phyloP scores from a whole-genome alignment of 2,113 vertebrate genomes.

The Vidua macroura region DNA sequence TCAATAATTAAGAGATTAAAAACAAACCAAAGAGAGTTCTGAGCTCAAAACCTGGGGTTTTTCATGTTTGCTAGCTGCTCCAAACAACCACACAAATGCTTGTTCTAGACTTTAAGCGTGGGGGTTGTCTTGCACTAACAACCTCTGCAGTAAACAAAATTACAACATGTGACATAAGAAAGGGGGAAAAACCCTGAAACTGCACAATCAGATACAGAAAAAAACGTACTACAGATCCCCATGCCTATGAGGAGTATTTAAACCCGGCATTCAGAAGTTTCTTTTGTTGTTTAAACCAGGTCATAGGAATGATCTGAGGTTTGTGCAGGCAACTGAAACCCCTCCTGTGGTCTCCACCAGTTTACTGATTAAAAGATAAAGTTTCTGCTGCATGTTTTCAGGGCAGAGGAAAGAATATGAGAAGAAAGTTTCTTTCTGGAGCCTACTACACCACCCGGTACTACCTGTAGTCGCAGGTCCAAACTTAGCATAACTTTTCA shows the following conservation, averaged over 20 bases:
- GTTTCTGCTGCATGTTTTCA: background rate
- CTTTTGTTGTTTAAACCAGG: background rate
- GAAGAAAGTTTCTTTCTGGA: background rate
- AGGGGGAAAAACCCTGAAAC: accelerated
- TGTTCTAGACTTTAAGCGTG: background rate
- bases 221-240: background rate
- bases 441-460: background rate
- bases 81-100: background rate
- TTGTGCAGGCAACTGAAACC: background rate
- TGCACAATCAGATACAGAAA: background rate
- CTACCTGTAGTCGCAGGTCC: background rate
- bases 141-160: background rate
- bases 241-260: background rate
- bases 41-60: background rate
- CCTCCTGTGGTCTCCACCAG: background rate
- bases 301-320: background rate
- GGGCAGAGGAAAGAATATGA: background rate
- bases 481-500: background rate
- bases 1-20: background rate
- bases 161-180: background rate
- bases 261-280: background rate
- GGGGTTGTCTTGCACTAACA: background rate
- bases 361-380: background rate
- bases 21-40: background rate
- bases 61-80: background rate